phyloP scores from a whole-genome alignment of 1,140 invertebrate genomes.

The Hirudo medicinalis region DNA sequence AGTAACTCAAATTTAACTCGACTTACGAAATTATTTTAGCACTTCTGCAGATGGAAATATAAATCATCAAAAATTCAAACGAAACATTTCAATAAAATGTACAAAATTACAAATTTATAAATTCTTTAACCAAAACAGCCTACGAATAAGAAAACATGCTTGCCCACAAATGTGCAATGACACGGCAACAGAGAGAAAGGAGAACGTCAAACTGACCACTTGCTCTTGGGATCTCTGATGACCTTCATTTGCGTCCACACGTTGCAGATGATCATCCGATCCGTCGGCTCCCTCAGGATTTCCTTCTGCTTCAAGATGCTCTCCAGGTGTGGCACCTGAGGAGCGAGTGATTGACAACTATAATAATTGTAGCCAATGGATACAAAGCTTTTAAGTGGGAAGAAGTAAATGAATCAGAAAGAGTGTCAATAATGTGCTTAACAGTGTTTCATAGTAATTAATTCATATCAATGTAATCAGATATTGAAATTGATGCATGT shows the following conservation, averaged over 20 bases:
- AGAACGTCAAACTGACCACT: slow-evolving; percentile 34
- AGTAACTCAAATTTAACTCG: no score
- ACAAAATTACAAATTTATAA: background rate
- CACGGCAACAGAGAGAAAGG: background rate
- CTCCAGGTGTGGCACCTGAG: slow-evolving; percentile 2
- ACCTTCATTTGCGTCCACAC: slow-evolving; percentile 27
- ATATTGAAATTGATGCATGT: no score
- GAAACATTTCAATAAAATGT: background rate
- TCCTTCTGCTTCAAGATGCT: slow-evolving; percentile 21
- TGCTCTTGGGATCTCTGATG: slow-evolving; percentile 35
- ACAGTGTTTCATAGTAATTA: no score
- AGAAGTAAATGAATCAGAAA: no score
- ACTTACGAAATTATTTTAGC: background rate
- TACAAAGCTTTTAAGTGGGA: no score
- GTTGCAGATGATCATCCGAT: slow-evolving; percentile 18
- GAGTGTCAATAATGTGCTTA: no score
- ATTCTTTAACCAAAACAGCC: background rate
- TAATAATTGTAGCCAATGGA: no score
- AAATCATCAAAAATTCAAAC: background rate
- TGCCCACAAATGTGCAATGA: background rate
- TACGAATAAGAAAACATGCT: background rate
- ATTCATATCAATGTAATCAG: no score
- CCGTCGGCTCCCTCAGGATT: slow-evolving; percentile 13
- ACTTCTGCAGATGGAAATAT: background rate
- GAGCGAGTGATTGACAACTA: background rate